Percentiles rank a stretch among this genome's conserved stretches.
Conservation (phyloP, 2,888 invertebrate species). For the Leistus spinibarbis region DNA sequence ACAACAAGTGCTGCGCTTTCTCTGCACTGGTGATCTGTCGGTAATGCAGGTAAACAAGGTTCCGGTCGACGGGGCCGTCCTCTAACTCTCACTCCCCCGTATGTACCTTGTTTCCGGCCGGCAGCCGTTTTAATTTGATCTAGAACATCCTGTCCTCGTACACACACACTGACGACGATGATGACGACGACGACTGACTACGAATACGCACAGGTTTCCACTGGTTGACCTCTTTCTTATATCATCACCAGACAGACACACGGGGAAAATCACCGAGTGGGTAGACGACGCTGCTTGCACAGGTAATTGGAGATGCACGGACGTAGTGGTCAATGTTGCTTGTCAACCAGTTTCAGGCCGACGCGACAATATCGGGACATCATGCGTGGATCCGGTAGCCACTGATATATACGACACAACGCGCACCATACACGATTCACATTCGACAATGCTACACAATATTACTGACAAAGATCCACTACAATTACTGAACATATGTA, state of each 20-base stretch:
- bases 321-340: not conserved
- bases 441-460: not conserved
- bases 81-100: not conserved
- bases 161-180: too few species aligned
- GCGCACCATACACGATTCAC: not conserved
- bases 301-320: conserved; percentile 1
- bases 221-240: conserved; percentile 6
- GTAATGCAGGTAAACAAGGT: not conserved
- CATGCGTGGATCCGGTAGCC: conserved; percentile 3
- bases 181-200: too few species aligned
- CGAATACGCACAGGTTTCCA: not conserved
- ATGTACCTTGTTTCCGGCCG: conserved; percentile 3
- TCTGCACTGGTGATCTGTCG: not conserved
- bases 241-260: not conserved
- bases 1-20: not conserved
- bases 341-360: not conserved
- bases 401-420: not conserved
- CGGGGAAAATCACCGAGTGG: not conserved
- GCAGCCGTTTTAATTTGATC: conserved; percentile 16
- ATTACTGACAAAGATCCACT: not conserved
- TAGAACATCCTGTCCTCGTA: conserved; percentile 13
- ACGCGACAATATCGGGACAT: not conserved
- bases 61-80: not conserved
- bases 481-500: too few species aligned
- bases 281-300: not conserved